A percentile compares a stretch with the other conserved stretches of the same genome.
phyloP scores from a whole-genome alignment of 2,113 vertebrate genomes.

The Toxotes chatareus region DNA sequence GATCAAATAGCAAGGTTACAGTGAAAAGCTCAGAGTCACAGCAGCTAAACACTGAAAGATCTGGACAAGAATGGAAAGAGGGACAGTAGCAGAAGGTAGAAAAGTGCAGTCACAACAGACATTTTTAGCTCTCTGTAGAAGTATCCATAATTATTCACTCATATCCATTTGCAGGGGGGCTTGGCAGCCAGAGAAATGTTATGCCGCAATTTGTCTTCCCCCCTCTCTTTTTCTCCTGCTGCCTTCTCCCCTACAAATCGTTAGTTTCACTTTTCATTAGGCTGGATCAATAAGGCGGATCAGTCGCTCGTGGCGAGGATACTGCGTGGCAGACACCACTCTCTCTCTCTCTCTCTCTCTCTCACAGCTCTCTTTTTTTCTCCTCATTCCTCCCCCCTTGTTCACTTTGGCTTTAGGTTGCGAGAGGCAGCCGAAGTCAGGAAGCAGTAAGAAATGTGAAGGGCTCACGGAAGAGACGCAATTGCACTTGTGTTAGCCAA shows the following conservation, averaged over 20 bases:
- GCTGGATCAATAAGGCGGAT: conserved; percentile 78
- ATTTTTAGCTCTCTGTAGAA: conserved; percentile 55
- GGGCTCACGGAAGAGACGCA: conserved; percentile 18
- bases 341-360: conserved; percentile 24
- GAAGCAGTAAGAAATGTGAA: conserved; percentile 18
- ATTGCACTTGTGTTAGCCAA: conserved; percentile 50
- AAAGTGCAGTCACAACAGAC: conserved; percentile 26
- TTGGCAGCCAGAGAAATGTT: conserved; percentile 60
- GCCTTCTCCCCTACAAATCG: conserved; percentile 62
- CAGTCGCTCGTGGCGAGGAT: conserved; percentile 75
- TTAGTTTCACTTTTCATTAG: conserved; percentile 84
- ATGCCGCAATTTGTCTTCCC: conserved; percentile 75
- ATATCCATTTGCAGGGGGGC: conserved; percentile 69
- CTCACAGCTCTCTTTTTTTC: background rate
- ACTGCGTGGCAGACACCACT: conserved; percentile 52
- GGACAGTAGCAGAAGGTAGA: background rate
- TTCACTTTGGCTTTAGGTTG: conserved; percentile 33
- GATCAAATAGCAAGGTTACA: conserved; percentile 5
- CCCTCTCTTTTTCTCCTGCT: conserved; percentile 42
- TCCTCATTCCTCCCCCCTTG: conserved; percentile 35
- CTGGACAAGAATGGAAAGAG: background rate
- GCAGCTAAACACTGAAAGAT: conserved; percentile 20
- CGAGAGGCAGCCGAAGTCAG: background rate
- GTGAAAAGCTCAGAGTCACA: conserved; percentile 8
- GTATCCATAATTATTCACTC: conserved; percentile 74